A percentile compares a stretch with the other conserved stretches of the same genome.
These are phyloP conservation scores for Haliclona indistincta DNA, from an alignment of 37 sponge, comb jelly and placozoan species.

Conservation along the genomic window DNA sequence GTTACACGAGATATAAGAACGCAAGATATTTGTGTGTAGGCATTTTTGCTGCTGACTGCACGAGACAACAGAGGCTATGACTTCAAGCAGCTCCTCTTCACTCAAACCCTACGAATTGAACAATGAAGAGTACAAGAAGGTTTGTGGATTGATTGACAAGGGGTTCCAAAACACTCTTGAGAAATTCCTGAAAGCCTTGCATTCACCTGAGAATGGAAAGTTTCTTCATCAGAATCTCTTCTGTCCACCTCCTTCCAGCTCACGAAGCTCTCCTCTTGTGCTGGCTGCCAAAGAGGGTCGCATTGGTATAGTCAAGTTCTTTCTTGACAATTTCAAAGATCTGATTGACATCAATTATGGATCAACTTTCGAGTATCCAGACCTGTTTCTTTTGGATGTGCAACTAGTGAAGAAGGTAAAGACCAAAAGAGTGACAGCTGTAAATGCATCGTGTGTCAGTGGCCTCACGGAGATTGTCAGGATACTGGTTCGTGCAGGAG, in stretches of 20 bases:
- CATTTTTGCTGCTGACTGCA: too few species aligned
- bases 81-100: too few species aligned
- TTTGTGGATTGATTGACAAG: neutral
- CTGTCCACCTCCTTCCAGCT: neutral
- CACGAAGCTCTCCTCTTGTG: neutral
- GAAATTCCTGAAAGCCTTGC: neutral
- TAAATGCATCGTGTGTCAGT: neutral
- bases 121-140: neutral
- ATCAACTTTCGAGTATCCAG: neutral
- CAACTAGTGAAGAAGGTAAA: neutral
- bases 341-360: constrained; percentile 3
- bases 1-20: too few species aligned
- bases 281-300: neutral
- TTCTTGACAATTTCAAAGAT: neutral
- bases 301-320: neutral
- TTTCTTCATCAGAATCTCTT: neutral
- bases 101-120: neutral
- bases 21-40: too few species aligned
- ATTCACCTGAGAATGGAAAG: neutral
- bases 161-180: neutral
- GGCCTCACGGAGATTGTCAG: neutral
- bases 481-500: neutral
- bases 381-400: neutral
- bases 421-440: neutral
- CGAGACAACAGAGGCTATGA: too few species aligned